Evolutionary conservation across 2,113 vertebrate genomes (phyloP), one percentile per base, ranked within the genome.

Genomic region (Laticauda laticaudata): DNA sequence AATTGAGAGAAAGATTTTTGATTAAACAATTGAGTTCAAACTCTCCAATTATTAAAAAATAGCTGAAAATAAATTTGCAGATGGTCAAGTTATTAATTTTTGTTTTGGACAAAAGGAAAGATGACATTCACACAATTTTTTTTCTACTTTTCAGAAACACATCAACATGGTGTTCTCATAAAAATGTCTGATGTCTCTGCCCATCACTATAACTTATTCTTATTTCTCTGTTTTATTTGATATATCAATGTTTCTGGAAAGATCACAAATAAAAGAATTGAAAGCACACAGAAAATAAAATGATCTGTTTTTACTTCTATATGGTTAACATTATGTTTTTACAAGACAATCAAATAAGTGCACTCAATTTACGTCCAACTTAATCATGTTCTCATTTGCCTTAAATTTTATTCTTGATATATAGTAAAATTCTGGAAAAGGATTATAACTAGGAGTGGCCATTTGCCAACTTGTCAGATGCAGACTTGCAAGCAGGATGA

Each of bases 61-160:
- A 97, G 95, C 89, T 95, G 93, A 97, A 97, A 95, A 85, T 81
- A 90, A 95, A 92, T 97, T 97, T 97, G 93, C 81, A 88, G 95
- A 96, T 93, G 93, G 54, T 88, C 48, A 20, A 56, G 15, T 53
- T 89, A 45, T 45, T 92, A 54, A 7, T 48, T 9, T 57, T 85
- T 59, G 10, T 59, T 85, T 48, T 26, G 26, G 34, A 89, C 24
- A 48, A 34, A 56, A 20, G 23, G 21, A n/a, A 64, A 87, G 5
- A 54, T 88, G 21, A 6, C 34, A 48, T 45, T 86, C 20, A 90
- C 11, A 6, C 26, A 51, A 11, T 20, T 7, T 51, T 85, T 34
- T 43, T 86, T 86, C 43, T 61, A 21, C 43, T 48, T 86, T 53
- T n/a, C 20, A 51, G n/a, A 86, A 90, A 59, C 39, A 21, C 14